Evolutionary conservation across 2,113 vertebrate genomes (phyloP).

Genomic region (Stercorarius parasiticus): DNA sequence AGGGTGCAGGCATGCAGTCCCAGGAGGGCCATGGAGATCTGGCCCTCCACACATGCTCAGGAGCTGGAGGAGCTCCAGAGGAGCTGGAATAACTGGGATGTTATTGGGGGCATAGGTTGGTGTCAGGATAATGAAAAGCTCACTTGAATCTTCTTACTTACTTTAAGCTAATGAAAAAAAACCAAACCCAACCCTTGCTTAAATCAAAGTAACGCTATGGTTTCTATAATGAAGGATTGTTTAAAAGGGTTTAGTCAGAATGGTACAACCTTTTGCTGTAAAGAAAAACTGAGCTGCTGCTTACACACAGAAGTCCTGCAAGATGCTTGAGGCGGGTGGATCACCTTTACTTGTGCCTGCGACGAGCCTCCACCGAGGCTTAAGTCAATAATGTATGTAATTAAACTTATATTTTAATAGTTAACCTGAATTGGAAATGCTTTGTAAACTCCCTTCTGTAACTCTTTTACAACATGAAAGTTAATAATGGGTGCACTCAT

Average conservation of each 20-base stretch:
- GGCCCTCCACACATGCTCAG: not conserved
- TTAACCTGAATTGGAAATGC: not conserved
- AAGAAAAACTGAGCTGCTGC: not conserved
- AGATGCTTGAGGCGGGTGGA: not conserved
- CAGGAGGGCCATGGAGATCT: not conserved
- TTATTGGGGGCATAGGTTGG: not conserved
- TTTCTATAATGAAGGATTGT: not conserved
- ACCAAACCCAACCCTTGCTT: not conserved
- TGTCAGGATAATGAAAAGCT: not conserved
- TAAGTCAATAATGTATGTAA: not conserved
- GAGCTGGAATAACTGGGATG: rapidly evolving
- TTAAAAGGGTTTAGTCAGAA: not conserved
- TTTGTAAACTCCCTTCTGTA: not conserved
- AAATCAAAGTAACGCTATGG: not conserved
- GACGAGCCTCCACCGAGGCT: not conserved
- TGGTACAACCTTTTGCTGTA: not conserved
- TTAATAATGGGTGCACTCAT: not conserved
- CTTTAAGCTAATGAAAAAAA: not conserved
- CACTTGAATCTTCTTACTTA: not conserved
- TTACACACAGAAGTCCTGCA: not conserved
- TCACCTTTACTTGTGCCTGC: not conserved
- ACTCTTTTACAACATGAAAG: not conserved
- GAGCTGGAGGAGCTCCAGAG: not conserved
- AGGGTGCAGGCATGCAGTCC: not conserved
- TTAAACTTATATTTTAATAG: not conserved